Evolutionary conservation across 2,888 invertebrate species (phyloP).

Genomic region (Seira sanloemensis): DNA sequence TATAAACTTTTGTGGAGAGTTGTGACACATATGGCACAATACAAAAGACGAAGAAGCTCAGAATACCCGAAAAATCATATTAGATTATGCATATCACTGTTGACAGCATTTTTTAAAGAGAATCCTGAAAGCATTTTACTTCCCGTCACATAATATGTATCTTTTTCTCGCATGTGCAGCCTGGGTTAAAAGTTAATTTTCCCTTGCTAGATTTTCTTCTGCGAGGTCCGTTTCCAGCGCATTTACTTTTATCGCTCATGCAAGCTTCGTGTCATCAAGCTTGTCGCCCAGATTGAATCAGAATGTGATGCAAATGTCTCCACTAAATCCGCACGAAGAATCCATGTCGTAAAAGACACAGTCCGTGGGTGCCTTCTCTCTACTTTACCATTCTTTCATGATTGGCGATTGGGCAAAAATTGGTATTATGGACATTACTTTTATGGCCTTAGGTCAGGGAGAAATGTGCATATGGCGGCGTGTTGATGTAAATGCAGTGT

Average conservation of each 20-base stretch:
- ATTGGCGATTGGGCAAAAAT: not conserved
- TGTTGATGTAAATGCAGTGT: too few species aligned
- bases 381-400: not conserved
- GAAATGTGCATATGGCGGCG: too few species aligned
- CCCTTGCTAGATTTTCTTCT: not conserved
- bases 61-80: not conserved
- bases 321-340: not conserved
- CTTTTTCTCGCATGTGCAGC: not conserved
- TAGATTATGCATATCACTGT: not conserved
- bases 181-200: not conserved
- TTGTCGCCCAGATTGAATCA: not conserved
- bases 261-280: not conserved
- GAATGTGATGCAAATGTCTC: not conserved
- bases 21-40: not conserved
- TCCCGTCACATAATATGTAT: too few species aligned
- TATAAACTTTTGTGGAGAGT: not conserved
- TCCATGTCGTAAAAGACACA: not conserved
- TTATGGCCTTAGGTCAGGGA: too few species aligned
- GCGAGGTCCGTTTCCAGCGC: not conserved
- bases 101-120: too few species aligned
- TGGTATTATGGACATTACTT: too few species aligned
- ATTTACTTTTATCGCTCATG: slow-evolving; percentile 7
- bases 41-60: not conserved
- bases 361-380: not conserved
- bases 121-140: too few species aligned